Evolutionary conservation across 2,888 invertebrate genomes (phyloP).

Genomic region (Oscheius sp.): DNA sequence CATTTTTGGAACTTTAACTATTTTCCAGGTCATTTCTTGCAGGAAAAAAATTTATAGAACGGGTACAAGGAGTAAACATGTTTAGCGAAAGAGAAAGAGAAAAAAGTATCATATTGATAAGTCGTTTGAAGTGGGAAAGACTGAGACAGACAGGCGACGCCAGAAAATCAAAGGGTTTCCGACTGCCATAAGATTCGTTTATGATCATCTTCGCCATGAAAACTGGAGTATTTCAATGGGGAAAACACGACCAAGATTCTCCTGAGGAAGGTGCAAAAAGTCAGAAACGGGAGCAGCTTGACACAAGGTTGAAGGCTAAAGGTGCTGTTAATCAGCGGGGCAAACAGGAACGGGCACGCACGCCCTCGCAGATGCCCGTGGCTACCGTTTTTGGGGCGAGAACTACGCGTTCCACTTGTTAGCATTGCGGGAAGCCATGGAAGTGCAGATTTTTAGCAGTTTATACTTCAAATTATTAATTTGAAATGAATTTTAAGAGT

Average conservation of each 20-base stretch:
- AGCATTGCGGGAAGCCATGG: not conserved
- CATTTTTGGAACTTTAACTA: too few species aligned
- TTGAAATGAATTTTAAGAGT: too few species aligned
- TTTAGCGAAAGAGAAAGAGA: not conserved
- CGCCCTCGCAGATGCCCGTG: not conserved
- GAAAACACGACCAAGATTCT: not conserved
- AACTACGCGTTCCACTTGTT: too few species aligned
- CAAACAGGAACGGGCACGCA: constrained; percentile 23
- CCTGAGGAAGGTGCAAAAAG: not conserved
- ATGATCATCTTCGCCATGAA: too few species aligned
- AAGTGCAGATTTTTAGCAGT: not conserved
- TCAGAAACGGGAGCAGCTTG: not conserved
- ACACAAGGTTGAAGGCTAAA: not conserved
- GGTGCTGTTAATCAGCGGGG: constrained; percentile 6
- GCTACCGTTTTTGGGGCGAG: too few species aligned
- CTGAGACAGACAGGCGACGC: not conserved
- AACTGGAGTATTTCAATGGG: too few species aligned
- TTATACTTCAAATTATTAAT: too few species aligned
- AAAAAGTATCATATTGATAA: not conserved
- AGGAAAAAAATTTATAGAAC: too few species aligned
- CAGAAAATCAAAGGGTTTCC: not conserved
- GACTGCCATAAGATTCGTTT: not conserved
- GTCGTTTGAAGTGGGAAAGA: not conserved
- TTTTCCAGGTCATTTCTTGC: too few species aligned
- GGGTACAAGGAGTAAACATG: too few species aligned